Conservation (phyloP, 2,113 vertebrate genomes). For the Forbesichthys papilliferus region DNA sequence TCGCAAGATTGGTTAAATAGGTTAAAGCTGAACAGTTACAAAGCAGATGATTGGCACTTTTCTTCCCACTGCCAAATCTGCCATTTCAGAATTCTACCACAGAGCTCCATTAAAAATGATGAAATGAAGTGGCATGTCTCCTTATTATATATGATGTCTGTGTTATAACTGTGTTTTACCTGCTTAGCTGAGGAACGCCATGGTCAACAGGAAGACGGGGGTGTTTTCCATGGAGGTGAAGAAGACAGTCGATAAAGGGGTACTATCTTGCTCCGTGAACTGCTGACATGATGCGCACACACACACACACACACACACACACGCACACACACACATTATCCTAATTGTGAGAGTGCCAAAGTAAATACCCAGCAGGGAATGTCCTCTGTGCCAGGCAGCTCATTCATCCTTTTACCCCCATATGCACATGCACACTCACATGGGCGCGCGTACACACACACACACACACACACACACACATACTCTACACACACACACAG, state of each 20-base stretch:
- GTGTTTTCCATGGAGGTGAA: slow-evolving; percentile 98
- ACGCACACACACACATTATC: slow-evolving; percentile 8
- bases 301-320: not conserved
- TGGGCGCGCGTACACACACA: not conserved
- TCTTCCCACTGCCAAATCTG: too few species aligned
- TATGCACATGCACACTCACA: not conserved
- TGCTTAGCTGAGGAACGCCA: slow-evolving; percentile 90
- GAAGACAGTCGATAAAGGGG: slow-evolving; percentile 97
- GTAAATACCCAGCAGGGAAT: slow-evolving; percentile 42
- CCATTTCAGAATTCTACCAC: too few species aligned
- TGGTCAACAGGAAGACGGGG: slow-evolving; percentile 97
- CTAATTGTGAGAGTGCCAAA: slow-evolving; percentile 28
- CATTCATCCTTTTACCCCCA: slow-evolving; percentile 4
- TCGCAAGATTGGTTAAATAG: too few species aligned
- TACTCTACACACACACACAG: not conserved
- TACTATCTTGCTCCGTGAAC: slow-evolving; percentile 66
- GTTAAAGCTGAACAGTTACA: too few species aligned
- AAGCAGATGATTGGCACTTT: too few species aligned
- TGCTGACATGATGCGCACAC: not conserved
- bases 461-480: slow-evolving; percentile 9
- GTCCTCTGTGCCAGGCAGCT: slow-evolving; percentile 47
- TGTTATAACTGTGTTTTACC: not conserved
- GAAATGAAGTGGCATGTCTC: too few species aligned
- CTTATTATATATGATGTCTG: too few species aligned
- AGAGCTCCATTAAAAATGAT: too few species aligned